These are phyloP conservation scores for Chiridota heheva DNA, from an alignment of 35 echinoderm and acorn worm genomes.

Conservation along the genomic window DNA sequence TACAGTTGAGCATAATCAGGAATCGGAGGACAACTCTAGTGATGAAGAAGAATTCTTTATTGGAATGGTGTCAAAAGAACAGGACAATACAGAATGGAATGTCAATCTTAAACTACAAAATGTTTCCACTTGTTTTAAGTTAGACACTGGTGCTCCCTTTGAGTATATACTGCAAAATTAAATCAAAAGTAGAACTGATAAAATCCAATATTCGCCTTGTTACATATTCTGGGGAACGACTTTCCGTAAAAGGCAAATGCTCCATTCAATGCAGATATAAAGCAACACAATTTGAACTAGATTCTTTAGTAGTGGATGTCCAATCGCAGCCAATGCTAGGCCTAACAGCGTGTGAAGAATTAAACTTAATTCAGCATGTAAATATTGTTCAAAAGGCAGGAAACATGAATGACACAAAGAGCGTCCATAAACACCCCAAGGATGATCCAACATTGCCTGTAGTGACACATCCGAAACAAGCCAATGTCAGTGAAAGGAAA, in stretches of 20 bases:
- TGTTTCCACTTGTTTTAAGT: neutral
- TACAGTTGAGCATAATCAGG: neutral
- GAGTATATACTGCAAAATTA: slow-evolving; percentile 1
- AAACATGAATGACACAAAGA: neutral
- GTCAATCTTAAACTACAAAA: slow-evolving; percentile 2
- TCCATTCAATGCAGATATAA: neutral
- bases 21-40: neutral
- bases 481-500: too few species aligned
- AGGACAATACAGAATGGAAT: neutral
- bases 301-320: neutral
- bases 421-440: too few species aligned
- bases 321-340: slow-evolving; percentile 12
- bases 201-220: slow-evolving; percentile 9
- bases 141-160: slow-evolving; percentile 35
- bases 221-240: slow-evolving; percentile 29
- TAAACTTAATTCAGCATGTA: slow-evolving; percentile 12
- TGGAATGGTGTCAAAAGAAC: neutral
- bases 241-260: slow-evolving; percentile 3
- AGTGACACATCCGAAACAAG: too few species aligned
- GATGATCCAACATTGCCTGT: too few species aligned
- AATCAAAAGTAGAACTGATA: neutral
- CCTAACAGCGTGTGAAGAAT: slow-evolving; percentile 2
- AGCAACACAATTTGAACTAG: neutral
- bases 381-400: neutral
- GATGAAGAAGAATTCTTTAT: slow-evolving; percentile 18